These are phyloP conservation scores for Clepsis dumicolana DNA, from an alignment of 2,888 invertebrate genomes.

Conservation along the genomic window DNA sequence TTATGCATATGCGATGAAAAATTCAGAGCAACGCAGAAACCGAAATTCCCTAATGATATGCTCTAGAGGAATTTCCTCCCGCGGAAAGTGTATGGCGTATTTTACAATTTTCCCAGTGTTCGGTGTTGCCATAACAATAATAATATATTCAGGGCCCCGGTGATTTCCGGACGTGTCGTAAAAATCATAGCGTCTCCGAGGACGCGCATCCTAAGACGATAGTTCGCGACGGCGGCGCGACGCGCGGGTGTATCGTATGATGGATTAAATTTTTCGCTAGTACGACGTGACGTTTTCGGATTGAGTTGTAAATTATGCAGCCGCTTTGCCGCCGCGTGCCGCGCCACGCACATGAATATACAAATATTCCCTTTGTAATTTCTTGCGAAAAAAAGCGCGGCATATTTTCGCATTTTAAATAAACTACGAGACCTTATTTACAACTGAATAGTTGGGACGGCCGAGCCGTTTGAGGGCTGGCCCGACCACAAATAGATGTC, in stretches of 20 bases:
- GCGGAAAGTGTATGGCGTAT: conserved; percentile 68
- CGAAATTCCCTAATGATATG: conserved; percentile 71
- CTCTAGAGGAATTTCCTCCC: conserved; percentile 47
- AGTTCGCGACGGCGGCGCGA: conserved; percentile 50
- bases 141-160: conserved; percentile 82
- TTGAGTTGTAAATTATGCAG: conserved; percentile 73
- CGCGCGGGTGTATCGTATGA: conserved; percentile 66
- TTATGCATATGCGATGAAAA: conserved; percentile 60
- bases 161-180: conserved; percentile 80
- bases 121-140: conserved; percentile 82
- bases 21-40: conserved; percentile 65
- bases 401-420: conserved; percentile 48
- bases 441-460: conserved; percentile 53
- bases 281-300: conserved; percentile 71
- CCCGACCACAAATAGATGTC: conserved; percentile 85
- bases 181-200: conserved; percentile 75
- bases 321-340: conserved; percentile 48
- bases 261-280: conserved; percentile 79
- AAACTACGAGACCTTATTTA: conserved; percentile 56
- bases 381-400: conserved; percentile 24
- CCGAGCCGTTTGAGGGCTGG: conserved; percentile 75
- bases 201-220: conserved; percentile 48
- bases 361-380: conserved; percentile 46
- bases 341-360: conserved; percentile 42
- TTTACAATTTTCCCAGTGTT: conserved; percentile 79